These are phyloP conservation scores for Macrobrachium nipponense DNA, from an alignment of 1,140 invertebrate genomes.

Conservation along the genomic window DNA sequence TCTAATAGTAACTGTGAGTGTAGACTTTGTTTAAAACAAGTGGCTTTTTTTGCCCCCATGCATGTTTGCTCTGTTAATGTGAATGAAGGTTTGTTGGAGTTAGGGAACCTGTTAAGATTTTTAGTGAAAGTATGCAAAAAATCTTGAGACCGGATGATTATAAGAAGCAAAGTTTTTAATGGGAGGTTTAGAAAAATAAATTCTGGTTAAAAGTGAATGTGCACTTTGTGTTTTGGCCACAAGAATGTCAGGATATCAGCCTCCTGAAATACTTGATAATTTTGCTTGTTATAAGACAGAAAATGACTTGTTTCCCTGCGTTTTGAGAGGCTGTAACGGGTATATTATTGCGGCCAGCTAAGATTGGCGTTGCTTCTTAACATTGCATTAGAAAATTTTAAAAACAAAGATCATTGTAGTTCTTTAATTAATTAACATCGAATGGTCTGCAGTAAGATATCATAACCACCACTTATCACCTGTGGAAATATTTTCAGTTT, in stretches of 20 bases:
- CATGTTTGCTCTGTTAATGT: no score
- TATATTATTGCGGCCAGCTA: slow-evolving; percentile 42
- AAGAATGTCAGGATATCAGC: background rate
- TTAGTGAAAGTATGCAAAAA: no score
- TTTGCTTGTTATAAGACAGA: background rate
- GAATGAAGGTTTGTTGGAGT: no score
- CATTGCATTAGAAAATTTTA: background rate
- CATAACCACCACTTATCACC: background rate
- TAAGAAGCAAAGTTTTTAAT: no score
- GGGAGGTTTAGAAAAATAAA: no score
- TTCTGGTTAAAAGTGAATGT: no score
- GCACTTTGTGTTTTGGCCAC: no score
- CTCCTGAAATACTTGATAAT: background rate
- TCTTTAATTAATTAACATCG: slow-evolving; percentile 5
- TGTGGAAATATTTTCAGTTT: background rate
- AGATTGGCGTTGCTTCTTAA: background rate
- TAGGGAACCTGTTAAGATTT: no score
- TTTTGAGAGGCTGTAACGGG: slow-evolving; percentile 32
- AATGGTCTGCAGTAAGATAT: background rate
- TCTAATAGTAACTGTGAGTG: no score
- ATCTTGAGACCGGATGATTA: no score
- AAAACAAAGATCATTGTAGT: background rate
- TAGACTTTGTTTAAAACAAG: no score
- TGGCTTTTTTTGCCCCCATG: no score
- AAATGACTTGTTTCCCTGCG: background rate